phyloP scores from a whole-genome alignment of 2,797 vertebrate species.

The Coendou prehensilis region DNA sequence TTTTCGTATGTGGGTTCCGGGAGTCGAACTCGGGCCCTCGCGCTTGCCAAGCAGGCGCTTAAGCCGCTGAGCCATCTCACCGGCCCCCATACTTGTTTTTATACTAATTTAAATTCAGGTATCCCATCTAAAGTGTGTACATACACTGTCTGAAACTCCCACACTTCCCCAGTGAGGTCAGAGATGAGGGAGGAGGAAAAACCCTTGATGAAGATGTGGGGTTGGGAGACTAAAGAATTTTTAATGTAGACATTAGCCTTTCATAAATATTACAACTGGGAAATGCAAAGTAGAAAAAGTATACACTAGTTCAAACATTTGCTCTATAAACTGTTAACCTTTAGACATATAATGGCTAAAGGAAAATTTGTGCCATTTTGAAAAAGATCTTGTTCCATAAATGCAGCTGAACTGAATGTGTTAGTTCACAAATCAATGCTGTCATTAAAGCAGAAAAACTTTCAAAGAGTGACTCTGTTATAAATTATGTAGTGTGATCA shows the following conservation, averaged over 20 bases:
- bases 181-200: slow-evolving; percentile 67
- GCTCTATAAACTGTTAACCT: slow-evolving; percentile 88
- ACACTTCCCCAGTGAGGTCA: too few relatives aligned
- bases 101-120: too few relatives aligned
- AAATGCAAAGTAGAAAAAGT: slow-evolving; percentile 89
- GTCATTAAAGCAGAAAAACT: slow-evolving; percentile 54
- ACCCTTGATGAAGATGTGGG: slow-evolving; percentile 54
- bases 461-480: slow-evolving; percentile 64
- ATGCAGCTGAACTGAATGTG: neutral
- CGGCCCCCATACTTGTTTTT: too few relatives aligned
- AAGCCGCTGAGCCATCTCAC: too few relatives aligned
- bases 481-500: neutral
- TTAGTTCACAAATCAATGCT: slow-evolving; percentile 73
- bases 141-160: too few relatives aligned
- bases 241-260: slow-evolving; percentile 76
- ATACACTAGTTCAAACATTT: slow-evolving; percentile 87
- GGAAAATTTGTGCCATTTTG: slow-evolving; percentile 86
- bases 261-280: slow-evolving; percentile 90
- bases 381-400: slow-evolving; percentile 88
- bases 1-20: too few relatives aligned
- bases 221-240: slow-evolving; percentile 78
- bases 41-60: too few relatives aligned
- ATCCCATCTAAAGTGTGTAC: too few relatives aligned
- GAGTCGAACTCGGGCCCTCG: too few relatives aligned
- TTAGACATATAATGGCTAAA: slow-evolving; percentile 89